Conservation (phyloP, 1,140 invertebrate genomes). For the Heterodera carotae region DNA sequence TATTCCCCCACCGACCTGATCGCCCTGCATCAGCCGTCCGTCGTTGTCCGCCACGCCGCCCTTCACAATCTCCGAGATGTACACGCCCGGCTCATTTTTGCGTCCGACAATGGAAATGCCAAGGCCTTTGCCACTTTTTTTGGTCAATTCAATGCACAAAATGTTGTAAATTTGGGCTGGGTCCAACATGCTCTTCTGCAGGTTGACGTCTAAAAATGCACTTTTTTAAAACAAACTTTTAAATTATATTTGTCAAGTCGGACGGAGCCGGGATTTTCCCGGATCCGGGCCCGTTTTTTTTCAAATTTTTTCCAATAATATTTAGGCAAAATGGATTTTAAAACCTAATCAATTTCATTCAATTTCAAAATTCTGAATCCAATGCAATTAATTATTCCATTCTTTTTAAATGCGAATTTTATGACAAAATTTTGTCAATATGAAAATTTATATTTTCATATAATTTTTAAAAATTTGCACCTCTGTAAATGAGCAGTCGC, state of each 20-base stretch:
- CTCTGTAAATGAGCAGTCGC: conserved; percentile 81
- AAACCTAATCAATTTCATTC: no score
- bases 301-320: neutral
- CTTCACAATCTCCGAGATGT: conserved; percentile 88
- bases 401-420: neutral
- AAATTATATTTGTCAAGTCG: neutral
- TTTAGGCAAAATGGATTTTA: no score
- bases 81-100: conserved; percentile 83
- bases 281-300: neutral
- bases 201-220: conserved; percentile 69
- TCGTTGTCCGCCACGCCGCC: conserved; percentile 88
- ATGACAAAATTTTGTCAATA: neutral
- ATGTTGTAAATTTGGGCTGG: conserved; percentile 74
- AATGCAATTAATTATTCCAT: no score
- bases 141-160: conserved; percentile 84
- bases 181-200: conserved; percentile 71
- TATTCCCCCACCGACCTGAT: conserved; percentile 71
- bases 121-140: conserved; percentile 71
- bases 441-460: neutral
- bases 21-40: conserved; percentile 85
- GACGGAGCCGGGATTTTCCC: no score
- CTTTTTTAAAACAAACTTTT: no score
- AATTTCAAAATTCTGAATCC: no score
- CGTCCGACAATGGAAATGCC: conserved; percentile 72
- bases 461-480: conserved; percentile 1